Percentiles rank a stretch among this genome's conserved stretches.
Evolutionary conservation across 2,888 invertebrate species (phyloP).

Genomic region (Cephus pygmeus): DNA sequence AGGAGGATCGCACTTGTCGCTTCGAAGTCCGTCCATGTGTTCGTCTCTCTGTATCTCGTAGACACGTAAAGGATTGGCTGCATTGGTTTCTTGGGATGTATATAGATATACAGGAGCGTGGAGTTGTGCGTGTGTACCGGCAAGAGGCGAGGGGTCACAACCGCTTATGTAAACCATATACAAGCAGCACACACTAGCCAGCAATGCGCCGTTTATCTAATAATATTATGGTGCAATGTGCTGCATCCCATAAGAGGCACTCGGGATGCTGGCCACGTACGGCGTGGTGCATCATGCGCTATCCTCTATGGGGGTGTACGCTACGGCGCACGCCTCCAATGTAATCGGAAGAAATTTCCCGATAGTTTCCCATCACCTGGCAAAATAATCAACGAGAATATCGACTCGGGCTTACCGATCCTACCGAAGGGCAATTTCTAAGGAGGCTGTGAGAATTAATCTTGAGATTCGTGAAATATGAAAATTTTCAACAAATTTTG

Average conservation of each 20-base stretch:
- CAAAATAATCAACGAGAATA: not conserved
- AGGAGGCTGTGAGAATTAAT: not conserved
- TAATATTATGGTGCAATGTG: conserved; percentile 56
- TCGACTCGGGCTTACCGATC: not conserved
- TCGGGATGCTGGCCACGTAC: conserved; percentile 15
- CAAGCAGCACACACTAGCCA: conserved; percentile 49
- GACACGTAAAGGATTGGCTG: not conserved
- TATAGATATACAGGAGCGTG: not conserved
- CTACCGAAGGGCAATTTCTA: too few relatives aligned
- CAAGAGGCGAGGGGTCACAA: conserved; percentile 45
- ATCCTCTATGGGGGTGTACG: not conserved
- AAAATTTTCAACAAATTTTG: not conserved
- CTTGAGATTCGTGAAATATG: not conserved
- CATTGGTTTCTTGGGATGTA: conserved; percentile 6
- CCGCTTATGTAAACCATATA: conserved; percentile 55
- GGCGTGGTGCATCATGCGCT: not conserved
- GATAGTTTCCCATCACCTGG: not conserved
- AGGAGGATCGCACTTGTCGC: conserved; percentile 48
- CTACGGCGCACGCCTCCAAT: not conserved
- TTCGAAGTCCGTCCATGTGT: conserved; percentile 30
- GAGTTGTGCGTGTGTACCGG: not conserved
- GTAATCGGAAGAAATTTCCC: not conserved
- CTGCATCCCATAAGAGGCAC: conserved; percentile 40
- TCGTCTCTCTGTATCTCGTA: not conserved
- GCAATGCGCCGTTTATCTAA: conserved; percentile 55